These are phyloP conservation scores for Cyrtodaria siliqua DNA, from an alignment of 2,888 invertebrate genomes.

Conservation along the genomic window DNA sequence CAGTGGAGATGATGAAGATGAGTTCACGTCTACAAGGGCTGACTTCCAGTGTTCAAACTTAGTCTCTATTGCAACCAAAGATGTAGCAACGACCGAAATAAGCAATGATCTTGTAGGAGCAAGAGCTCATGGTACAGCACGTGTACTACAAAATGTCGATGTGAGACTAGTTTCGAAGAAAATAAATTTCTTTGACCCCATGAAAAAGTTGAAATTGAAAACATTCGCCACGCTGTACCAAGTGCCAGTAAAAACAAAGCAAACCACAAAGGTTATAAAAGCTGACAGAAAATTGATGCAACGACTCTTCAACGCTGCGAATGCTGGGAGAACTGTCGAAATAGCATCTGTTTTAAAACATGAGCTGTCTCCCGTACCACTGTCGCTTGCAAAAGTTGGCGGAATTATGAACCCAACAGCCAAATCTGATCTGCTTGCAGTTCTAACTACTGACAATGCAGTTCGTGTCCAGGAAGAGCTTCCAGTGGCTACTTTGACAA, in stretches of 20 bases:
- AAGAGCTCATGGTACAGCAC: background rate
- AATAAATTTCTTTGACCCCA: background rate
- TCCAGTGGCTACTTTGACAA: background rate
- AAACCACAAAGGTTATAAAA: background rate
- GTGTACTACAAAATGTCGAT: background rate
- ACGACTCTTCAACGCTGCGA: background rate
- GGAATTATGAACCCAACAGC: background rate
- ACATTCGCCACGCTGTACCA: no score
- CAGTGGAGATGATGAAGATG: no score
- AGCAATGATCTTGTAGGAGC: background rate
- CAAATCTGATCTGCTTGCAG: background rate
- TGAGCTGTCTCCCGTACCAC: background rate
- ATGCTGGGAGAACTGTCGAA: background rate
- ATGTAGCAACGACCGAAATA: no score
- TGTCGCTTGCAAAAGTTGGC: background rate
- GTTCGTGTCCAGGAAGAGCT: background rate
- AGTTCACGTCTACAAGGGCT: no score
- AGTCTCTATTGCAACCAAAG: no score
- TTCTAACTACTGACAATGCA: slow-evolving; percentile 1
- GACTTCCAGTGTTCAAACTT: no score
- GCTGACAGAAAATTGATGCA: slow-evolving; percentile 6
- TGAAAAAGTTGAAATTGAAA: no score
- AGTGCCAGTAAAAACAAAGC: no score
- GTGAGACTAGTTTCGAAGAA: background rate
- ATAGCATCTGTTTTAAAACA: background rate